Base-by-base conservation (phyloP, 1,140 invertebrate species). In the Drosophila setifemur region DNA sequence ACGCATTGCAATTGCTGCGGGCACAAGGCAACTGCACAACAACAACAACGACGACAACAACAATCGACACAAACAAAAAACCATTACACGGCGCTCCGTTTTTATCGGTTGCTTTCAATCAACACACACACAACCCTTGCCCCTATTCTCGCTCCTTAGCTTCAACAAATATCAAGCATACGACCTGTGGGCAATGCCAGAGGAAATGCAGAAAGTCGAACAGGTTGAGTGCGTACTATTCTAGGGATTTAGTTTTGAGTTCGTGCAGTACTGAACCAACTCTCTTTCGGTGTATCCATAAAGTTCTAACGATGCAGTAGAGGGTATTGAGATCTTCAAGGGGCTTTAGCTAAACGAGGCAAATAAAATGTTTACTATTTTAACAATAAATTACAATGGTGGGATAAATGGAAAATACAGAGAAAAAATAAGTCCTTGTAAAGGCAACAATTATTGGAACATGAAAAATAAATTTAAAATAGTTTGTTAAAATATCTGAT, bases 1-100 rank as follows among this genome's bases (percentile, higher is more conserved):
- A 69, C 45, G 37, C 64, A 26, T 47, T 78, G 74, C 75, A 79
- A 60, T 60, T 77, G 79, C 79, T 82, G 78, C 78, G 79, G 79
- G 79, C 57, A 25, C 50, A 31, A 68, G 40, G 35, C 58, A 53
- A 43, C 29, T 39, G 31, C 5, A 2, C 5, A 23, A 18, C 49
- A 70, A 57, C 52, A 37, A 31, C 55, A 52, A 21, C 73, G 54
- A 21, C 73, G 54, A 42, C 55, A 60, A 50, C 33, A 69, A 64
- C 42, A 63, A 60, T 28, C 53, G 35, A 19, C 21, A 12, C 35
- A 70, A 11, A 29, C 35, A 40, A 66, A 55, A 78, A 74, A 74
- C 64, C 81, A 85, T 86, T 86, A 85, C 81, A 73, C 66, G 66
- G 67, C 72, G 54, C 61, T 54, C n/a, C 49, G 35, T 39, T 5